Percentiles rank a stretch among this genome's conserved stretches.
Evolutionary conservation across 2,888 invertebrate species (phyloP).

Genomic region (Drosophila algonquin): DNA sequence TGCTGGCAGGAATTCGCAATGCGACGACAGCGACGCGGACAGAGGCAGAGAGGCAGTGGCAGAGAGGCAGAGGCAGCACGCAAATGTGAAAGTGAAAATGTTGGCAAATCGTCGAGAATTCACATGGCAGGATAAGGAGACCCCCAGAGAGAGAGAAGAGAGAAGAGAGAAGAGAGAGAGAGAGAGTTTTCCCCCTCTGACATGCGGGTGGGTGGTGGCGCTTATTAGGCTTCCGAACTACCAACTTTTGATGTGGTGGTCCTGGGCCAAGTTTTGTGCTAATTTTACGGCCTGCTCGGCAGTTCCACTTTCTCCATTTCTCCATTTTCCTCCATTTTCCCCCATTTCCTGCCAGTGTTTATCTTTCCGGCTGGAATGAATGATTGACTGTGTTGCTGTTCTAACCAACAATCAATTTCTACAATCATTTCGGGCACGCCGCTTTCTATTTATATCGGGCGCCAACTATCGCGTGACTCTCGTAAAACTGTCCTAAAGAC

Average conservation of each 20-base stretch:
- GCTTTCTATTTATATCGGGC: slow-evolving; percentile 64
- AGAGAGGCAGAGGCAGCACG: slow-evolving; percentile 50
- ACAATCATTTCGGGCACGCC: slow-evolving; percentile 64
- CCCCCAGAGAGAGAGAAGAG: neutral
- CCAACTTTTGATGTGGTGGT: slow-evolving; percentile 47
- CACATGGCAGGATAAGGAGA: slow-evolving; percentile 4
- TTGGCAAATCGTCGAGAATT: slow-evolving; percentile 57
- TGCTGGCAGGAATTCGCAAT: slow-evolving; percentile 60
- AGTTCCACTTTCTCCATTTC: slow-evolving; percentile 18
- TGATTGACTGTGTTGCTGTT: slow-evolving; percentile 77
- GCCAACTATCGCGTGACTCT: slow-evolving; percentile 66
- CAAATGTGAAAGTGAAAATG: slow-evolving; percentile 64
- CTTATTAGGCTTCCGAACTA: slow-evolving; percentile 42
- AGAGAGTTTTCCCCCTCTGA: neutral
- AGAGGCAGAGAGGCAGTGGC: slow-evolving; percentile 17
- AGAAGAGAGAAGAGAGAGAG: no score
- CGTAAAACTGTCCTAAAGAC: slow-evolving; percentile 30
- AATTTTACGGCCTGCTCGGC: slow-evolving; percentile 34
- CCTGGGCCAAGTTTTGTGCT: slow-evolving; percentile 31
- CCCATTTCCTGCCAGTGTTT: slow-evolving; percentile 23
- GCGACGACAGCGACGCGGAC: slow-evolving; percentile 59
- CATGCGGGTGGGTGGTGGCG: slow-evolving; percentile 3
- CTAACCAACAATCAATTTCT: slow-evolving; percentile 75
- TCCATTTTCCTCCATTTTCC: slow-evolving; percentile 6
- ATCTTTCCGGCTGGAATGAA: slow-evolving; percentile 60